Evolutionary conservation across 2,888 invertebrate genomes (phyloP).

Genomic region (Phyllotreta striolata): DNA sequence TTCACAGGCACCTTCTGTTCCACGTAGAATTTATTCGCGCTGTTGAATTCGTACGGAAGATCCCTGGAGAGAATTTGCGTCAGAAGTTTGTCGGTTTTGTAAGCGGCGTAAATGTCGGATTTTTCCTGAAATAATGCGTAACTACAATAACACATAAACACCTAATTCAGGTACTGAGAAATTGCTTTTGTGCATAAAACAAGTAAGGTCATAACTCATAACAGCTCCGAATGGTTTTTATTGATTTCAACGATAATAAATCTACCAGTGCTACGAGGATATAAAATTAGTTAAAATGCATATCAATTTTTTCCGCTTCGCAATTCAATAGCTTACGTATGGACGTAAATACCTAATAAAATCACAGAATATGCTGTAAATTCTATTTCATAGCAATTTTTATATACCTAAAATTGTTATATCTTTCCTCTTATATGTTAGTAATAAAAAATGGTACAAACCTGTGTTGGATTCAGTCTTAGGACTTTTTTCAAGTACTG

Average conservation of each 20-base stretch:
- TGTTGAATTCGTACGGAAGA: constrained; percentile 74
- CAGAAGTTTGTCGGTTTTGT: constrained; percentile 73
- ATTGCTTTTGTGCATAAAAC: not conserved
- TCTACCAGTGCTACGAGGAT: too few relatives aligned
- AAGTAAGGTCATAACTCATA: not conserved
- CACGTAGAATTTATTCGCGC: constrained; percentile 82
- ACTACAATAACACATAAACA: too few relatives aligned
- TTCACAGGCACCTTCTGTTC: constrained; percentile 67
- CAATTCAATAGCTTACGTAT: not conserved
- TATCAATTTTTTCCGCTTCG: too few relatives aligned
- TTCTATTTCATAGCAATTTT: too few relatives aligned
- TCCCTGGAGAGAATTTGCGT: constrained; percentile 62
- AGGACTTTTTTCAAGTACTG: constrained; percentile 69
- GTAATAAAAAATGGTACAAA: constrained; percentile 48
- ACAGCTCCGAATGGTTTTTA: not conserved
- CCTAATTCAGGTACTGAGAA: not conserved
- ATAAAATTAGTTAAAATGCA: too few relatives aligned
- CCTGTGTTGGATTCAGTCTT: constrained; percentile 67
- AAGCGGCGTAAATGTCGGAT: constrained; percentile 75
- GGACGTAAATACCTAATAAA: not conserved
- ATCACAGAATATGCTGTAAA: constrained; percentile 1
- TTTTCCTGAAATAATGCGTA: constrained; percentile 69
- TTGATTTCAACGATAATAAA: constrained; percentile 4
- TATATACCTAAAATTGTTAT: too few relatives aligned
- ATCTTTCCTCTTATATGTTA: too few relatives aligned